Base-by-base conservation (phyloP, 2,888 invertebrate species). In the Lutraria lutraria region DNA sequence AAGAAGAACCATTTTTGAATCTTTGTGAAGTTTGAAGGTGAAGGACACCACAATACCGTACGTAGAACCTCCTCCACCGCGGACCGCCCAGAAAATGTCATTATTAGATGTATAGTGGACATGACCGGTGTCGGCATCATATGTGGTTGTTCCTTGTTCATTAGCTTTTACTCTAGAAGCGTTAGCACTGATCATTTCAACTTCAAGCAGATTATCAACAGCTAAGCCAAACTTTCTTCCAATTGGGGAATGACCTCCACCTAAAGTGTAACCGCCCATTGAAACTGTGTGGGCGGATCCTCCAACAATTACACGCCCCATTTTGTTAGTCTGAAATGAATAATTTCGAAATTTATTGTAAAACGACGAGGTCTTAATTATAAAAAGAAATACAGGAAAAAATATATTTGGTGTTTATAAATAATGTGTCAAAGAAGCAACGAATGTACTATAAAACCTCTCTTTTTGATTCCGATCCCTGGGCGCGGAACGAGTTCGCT, bases 161-260 rank as follows among this genome's bases (percentile, higher is more conserved):
- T 89, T 87, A 10, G 89, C 89, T 34, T 85, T 86, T 1, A 89
- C 92, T 19, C 90, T 60, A 29, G 81, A 85, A 2, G 88, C 92
- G 34, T 92, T 88, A 0, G 90, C 89, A 16, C 87, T 89, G 16
- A 93, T 87, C 88, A 93, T 90, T 87, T 93, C 88, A 15, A 90
- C 87, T 54, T 92, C 92, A 6, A 93, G 85, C 0, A 93, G 82
- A 56, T 93, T 92, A 84, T 93, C 93, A 8, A 93, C 89, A 12
- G 93, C 93, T n/a, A 92, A 72, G 15, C 93, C 93, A 29, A 90
- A 90, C 68, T 87, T 89, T 34, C 93, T 60, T 21, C 91, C 86
- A n/a, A 95, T 90, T 25, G 93, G 93, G 81, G 94, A 91, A 88
- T 95, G 94, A 8, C 95, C 95, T 13, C 95, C 95, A 13, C 95